Conservation (phyloP, 2,888 invertebrate species). For the Cacoxenus indagator region DNA sequence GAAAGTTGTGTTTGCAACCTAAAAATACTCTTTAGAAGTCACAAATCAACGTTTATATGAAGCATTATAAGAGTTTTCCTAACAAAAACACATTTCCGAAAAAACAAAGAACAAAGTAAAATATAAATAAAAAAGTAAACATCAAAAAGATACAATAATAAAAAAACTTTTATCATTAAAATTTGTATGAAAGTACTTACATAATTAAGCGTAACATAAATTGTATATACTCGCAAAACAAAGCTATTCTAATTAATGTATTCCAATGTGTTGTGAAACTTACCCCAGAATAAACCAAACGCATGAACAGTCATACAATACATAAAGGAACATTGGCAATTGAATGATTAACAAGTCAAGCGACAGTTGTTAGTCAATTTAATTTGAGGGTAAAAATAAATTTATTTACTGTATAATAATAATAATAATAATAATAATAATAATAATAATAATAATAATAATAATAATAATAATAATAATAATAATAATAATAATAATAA, state of each 20-base stretch:
- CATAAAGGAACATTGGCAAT: not conserved
- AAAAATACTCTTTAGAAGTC: too few relatives aligned
- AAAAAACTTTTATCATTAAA: not conserved
- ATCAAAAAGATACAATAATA: not conserved
- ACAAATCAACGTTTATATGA: too few relatives aligned
- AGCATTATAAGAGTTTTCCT: too few relatives aligned
- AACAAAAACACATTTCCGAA: too few relatives aligned
- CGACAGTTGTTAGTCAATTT: slow-evolving; percentile 53
- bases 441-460: not conserved
- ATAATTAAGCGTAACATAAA: not conserved
- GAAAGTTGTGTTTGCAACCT: too few relatives aligned
- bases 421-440: not conserved
- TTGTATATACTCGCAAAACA: not conserved
- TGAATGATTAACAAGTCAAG: slow-evolving; percentile 14
- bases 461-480: too few relatives aligned
- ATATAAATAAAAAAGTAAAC: too few relatives aligned
- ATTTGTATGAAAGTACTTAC: not conserved
- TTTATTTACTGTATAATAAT: not conserved
- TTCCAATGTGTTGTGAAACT: slow-evolving; percentile 28
- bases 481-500: too few relatives aligned
- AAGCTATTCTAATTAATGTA: not conserved
- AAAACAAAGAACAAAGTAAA: too few relatives aligned
- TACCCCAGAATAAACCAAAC: slow-evolving; percentile 48
- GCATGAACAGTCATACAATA: slow-evolving; percentile 12
- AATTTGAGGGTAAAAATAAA: slow-evolving; percentile 43